Evolutionary conservation across 2,797 vertebrate species (phyloP), one percentile per base, ranked within the genome.

Genomic region (Miopithecus talapoin): DNA sequence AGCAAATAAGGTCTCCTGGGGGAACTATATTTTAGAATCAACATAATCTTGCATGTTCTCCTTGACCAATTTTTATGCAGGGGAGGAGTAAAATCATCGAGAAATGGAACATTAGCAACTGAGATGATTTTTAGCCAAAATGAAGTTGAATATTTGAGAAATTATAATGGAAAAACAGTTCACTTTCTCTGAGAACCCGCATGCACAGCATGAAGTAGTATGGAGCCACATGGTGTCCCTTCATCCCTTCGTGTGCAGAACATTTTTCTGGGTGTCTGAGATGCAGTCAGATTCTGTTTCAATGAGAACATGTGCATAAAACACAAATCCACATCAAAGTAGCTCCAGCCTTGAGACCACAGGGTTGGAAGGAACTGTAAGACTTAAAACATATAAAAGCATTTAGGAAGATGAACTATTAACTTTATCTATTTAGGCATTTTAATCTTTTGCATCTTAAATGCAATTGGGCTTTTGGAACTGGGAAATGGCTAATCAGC

Each of bases 361-460:
- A 8, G 93, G 55, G 57, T 75, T 81, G 57, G 83, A 89, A 96
- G 55, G 80, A 78, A 90, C 78, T 88, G 4, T 85, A 90, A 28
- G 68, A 98, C 97, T 98, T 98, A 97, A 97, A 98, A 98, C 98
- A 96, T 96, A 98, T 96, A 98, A 98, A 98, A 97, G 93, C 97
- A 98, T 98, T 98, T 98, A 98, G 95, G 93, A 98, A 98, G 98
- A 99, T 97, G 97, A 98, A 98, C 98, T 98, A 98, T 98, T 98
- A 98, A 98, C 97, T 98, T 98, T 97, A 98, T 98, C 98, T 98
- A 94, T 97, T 98, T 98, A 98, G 98, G 98, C 98, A 98, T 98
- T 98, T 98, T 98, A 98, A 98, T 98, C 98, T 98, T 98, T 98
- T 97, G 96, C 98, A 98, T 98, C 98, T 98, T 98, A 98, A 98